These are phyloP conservation scores for Drosophila pseudoananassae DNA, from an alignment of 1,140 invertebrate genomes.

Conservation along the genomic window DNA sequence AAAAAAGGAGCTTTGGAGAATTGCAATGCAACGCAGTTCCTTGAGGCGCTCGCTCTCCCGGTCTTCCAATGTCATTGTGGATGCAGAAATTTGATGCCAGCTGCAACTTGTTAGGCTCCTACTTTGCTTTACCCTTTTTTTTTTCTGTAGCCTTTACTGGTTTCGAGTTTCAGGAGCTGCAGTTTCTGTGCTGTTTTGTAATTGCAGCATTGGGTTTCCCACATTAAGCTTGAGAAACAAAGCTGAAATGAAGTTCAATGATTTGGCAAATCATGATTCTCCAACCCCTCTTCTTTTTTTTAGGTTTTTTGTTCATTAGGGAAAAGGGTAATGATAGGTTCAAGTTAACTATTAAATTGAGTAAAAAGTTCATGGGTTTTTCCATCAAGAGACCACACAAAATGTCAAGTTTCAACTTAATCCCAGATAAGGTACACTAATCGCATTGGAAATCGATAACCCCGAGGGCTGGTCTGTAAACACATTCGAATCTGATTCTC, in stretches of 20 bases:
- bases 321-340: slow-evolving; percentile 29
- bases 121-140: slow-evolving; percentile 5
- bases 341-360: too few species aligned
- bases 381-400: slow-evolving; percentile 13
- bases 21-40: slow-evolving; percentile 32
- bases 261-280: slow-evolving; percentile 41
- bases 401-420: slow-evolving; percentile 22
- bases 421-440: slow-evolving; percentile 45
- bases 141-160: slow-evolving; percentile 25
- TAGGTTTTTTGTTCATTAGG: slow-evolving; percentile 30
- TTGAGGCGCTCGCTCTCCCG: slow-evolving; percentile 1
- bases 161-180: slow-evolving; percentile 39
- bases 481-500: slow-evolving; percentile 72
- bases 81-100: slow-evolving; percentile 68
- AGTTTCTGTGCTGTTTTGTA: slow-evolving; percentile 35
- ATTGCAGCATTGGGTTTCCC: slow-evolving; percentile 35
- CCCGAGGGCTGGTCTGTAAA: slow-evolving; percentile 32
- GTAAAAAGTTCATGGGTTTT: neutral
- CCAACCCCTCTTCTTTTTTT: neutral
- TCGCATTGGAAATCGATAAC: slow-evolving; percentile 76
- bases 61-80: slow-evolving; percentile 46
- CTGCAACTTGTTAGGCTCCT: slow-evolving; percentile 57
- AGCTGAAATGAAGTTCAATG: slow-evolving; percentile 39
- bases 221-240: slow-evolving; percentile 53
- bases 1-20: slow-evolving; percentile 2